Evolutionary conservation across 2,888 invertebrate genomes (phyloP), one percentile per base, ranked within the genome.

Genomic region (Mythimna loreyi): DNA sequence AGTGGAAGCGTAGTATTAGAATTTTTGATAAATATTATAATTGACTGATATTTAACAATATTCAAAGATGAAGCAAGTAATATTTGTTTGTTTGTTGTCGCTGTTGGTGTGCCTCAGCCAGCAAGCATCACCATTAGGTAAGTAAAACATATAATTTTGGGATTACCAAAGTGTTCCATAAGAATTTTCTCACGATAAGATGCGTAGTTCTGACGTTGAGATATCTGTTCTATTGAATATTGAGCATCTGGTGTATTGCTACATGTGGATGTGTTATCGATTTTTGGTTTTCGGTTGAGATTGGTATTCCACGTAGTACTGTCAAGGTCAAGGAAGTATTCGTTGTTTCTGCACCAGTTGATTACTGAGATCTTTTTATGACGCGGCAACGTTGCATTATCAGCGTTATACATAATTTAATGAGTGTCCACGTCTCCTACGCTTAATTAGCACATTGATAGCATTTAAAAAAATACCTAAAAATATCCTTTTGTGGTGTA

Each of bases 1-100:
- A 80, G 79, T 74, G 67, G 81, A 86, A 85, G 82, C 84, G 83
- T 84, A 85, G 60, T 74, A 64, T 47, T 74, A 75, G 45, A 53
- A 63, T 78, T 77, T 81, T 75, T 67, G 75, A 73, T 69, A 77
- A 69, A 55, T 75, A 78, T 72, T 78, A 45, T 49, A 79, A 47
- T 75, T 72, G 73, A 78, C 81, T 78, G 81, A 72, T 72, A 81
- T 85, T 71, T 68, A 80, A 30, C 78, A 40, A 74, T 72, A 70
- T 72, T 73, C 67, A 59, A 84, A 72, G 74, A 94, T 94, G 94
- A 93, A 94, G 87, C 90, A 89, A 88, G 88, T 93, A 74, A 87
- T 91, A 84, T 88, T 94, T 83, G 85, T 95, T 79, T 93, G 93
- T 87, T 88, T 95, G 69, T 81, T 95, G 62, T 91, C 94, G 49